Evolutionary conservation across 1,140 invertebrate species (phyloP).

Genomic region (Marisa cornuarietis): DNA sequence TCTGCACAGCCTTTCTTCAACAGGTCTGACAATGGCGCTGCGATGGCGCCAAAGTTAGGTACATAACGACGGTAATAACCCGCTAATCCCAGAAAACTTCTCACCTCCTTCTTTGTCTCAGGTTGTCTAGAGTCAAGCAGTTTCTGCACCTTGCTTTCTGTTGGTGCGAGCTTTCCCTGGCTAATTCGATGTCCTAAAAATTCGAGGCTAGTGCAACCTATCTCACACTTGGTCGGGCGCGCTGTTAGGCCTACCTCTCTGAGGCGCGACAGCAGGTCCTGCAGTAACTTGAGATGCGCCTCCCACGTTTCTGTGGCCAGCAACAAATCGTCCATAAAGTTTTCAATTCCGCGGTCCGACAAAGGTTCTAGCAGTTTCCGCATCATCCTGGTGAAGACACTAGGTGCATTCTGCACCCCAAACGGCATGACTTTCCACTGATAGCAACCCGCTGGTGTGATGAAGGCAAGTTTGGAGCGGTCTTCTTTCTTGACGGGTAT

Average conservation of each 20-base stretch:
- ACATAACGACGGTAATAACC: slow-evolving; percentile 39
- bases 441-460: slow-evolving; percentile 26
- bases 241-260: not conserved
- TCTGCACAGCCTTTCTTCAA: slow-evolving; percentile 7
- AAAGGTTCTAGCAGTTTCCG: slow-evolving; percentile 26
- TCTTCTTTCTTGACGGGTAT: slow-evolving; percentile 15
- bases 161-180: slow-evolving; percentile 47
- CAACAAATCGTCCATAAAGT: slow-evolving; percentile 7
- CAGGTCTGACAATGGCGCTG: slow-evolving; percentile 41
- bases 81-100: slow-evolving; percentile 34
- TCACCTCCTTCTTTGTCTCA: slow-evolving; percentile 57
- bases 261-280: not conserved
- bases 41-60: slow-evolving; percentile 38
- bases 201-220: slow-evolving; percentile 25
- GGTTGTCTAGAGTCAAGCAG: slow-evolving; percentile 55
- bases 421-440: slow-evolving; percentile 41
- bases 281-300: not conserved
- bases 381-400: slow-evolving; percentile 32
- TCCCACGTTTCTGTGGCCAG: not conserved
- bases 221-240: slow-evolving; percentile 10
- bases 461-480: slow-evolving; percentile 28
- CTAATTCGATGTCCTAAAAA: slow-evolving; percentile 38
- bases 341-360: not conserved
- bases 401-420: slow-evolving; percentile 36
- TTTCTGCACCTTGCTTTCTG: slow-evolving; percentile 56